Percentiles rank a stretch among this genome's conserved stretches.
phyloP scores from a whole-genome alignment of 2,113 vertebrate species.

The Neomonachus schauinslandi region DNA sequence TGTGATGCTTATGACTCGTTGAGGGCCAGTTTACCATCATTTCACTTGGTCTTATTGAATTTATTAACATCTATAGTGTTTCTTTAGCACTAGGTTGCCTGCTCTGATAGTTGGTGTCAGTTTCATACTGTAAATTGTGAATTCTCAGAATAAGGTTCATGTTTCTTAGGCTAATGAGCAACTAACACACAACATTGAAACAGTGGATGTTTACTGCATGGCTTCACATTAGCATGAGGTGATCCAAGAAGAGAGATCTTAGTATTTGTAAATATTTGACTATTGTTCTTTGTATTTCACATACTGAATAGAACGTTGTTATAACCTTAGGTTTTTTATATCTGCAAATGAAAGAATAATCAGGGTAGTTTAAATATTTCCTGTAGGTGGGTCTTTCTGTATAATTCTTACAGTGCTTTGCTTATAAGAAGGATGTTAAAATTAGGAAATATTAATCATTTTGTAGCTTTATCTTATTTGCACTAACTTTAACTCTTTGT shows the following conservation, averaged over 20 bases:
- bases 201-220: neutral
- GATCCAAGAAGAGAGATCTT: neutral
- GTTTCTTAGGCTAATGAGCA: neutral
- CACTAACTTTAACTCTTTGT: neutral
- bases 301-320: neutral
- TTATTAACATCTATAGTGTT: neutral
- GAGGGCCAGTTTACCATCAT: neutral
- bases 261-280: conserved; percentile 26
- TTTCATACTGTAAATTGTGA: conserved; percentile 2
- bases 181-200: neutral
- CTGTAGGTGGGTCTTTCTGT: conserved; percentile 38
- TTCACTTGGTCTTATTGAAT: neutral
- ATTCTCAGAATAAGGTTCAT: neutral
- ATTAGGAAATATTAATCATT: conserved; percentile 47
- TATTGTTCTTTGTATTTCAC: neutral
- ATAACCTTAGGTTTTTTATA: neutral
- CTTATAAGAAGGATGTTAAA: conserved; percentile 51
- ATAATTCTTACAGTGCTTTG: conserved; percentile 58
- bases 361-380: conserved; percentile 58
- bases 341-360: conserved; percentile 19
- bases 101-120: neutral
- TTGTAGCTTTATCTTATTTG: conserved; percentile 63
- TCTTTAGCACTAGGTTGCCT: neutral
- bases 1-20: neutral
- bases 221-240: neutral